phyloP scores from a whole-genome alignment of 2,113 vertebrate species.

The Manacus vitellinus region DNA sequence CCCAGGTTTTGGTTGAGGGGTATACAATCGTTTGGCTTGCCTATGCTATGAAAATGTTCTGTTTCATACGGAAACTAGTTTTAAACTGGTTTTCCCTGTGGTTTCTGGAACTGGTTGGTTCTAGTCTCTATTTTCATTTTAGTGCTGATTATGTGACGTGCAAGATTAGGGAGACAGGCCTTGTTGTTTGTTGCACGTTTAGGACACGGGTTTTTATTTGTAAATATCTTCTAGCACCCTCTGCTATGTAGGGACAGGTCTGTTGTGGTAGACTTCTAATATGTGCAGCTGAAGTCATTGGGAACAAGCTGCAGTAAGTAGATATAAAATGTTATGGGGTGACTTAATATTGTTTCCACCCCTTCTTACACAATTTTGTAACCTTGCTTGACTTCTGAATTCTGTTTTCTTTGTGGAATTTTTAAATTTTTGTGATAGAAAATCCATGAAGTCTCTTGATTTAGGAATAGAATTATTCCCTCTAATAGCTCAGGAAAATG shows the following conservation, averaged over 20 bases:
- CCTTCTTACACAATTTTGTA: background rate
- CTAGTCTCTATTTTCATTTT: background rate
- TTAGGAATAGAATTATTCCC: background rate
- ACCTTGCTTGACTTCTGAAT: background rate
- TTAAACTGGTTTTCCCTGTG: constrained; percentile 42
- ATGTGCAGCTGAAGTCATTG: background rate
- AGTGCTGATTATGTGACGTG: background rate
- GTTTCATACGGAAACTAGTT: background rate
- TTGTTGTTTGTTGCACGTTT: background rate
- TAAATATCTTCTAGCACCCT: background rate
- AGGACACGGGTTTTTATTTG: background rate
- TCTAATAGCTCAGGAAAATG: background rate
- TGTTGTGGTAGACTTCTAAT: background rate
- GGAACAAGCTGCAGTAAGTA: background rate
- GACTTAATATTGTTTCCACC: background rate
- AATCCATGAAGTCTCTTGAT: background rate
- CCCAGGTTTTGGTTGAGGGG: background rate
- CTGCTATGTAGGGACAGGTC: background rate
- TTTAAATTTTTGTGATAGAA: background rate
- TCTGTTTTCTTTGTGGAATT: background rate
- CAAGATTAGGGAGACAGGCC: background rate
- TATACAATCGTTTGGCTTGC: background rate
- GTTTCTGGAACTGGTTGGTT: constrained; percentile 33
- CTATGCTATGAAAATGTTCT: background rate
- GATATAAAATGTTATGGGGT: background rate